Evolutionary conservation across 2,113 vertebrate genomes (phyloP), one percentile per base, ranked within the genome.

Genomic region (Sigmodon hispidus): DNA sequence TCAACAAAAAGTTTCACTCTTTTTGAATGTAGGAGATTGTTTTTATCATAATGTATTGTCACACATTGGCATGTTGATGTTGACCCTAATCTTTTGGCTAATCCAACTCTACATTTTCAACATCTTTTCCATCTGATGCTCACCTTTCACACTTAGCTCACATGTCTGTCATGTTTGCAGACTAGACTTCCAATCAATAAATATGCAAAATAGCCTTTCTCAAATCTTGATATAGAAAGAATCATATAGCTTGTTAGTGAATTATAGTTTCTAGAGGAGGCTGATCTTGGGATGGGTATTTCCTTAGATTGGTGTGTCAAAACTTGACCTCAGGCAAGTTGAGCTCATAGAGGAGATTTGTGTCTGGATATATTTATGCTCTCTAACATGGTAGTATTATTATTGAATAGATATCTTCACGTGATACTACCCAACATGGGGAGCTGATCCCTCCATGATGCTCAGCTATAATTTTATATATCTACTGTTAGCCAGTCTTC

Each of bases 201-300:
- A 59, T 43, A 70, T 1, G 2, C 34, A 67, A 45, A 7, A 6
- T 72, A 40, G 5, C 70, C 85, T 89, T 93, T 63, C 45, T 63
- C 90, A 63, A 40, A 52, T 89, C 67, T 93, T 83, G 73, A 43
- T 65, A 7, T 80, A 81, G 21, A 70, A 92, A 79, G 70, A 94
- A 84, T 63, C 7, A 67, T 63, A 65, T 26, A 69, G 6, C 26
- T 31, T n/a, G 67, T 2, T 48, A 4, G 12, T 57, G 83, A 87
- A 45, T 52, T 67, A 34, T 75, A 29, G 63, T 50, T 52, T 48
- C 88, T 57, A 85, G 55, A 40, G 2, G 1, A 24, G 57, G 48
- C 19, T 1, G 11, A 43, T 65, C 13, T 90, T n/a, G n/a, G 21
- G 16, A 5, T 55, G 4, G 3, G 3, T 61, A 34, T 79, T 19